Evolutionary conservation across 2,113 vertebrate species (phyloP).

Genomic region (Calidris pygmaea): DNA sequence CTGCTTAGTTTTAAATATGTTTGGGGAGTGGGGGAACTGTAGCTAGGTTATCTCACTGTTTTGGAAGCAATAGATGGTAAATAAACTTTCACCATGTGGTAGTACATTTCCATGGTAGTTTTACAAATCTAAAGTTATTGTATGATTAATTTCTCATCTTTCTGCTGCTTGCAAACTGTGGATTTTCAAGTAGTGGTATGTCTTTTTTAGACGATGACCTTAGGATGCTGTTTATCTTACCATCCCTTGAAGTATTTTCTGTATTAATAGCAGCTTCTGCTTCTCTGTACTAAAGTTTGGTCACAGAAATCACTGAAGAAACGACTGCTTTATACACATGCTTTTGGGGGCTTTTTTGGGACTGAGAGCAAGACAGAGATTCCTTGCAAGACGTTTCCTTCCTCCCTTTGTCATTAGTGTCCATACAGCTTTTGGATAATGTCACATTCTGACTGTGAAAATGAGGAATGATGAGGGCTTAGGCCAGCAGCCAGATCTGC

Average conservation of each 20-base stretch:
- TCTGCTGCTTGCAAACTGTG: not conserved
- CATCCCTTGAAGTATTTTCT: not conserved
- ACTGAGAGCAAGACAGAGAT: not conserved
- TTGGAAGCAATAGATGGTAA: not conserved
- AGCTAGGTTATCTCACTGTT: not conserved
- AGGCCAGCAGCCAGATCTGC: not conserved
- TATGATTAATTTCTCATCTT: not conserved
- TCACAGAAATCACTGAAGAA: not conserved
- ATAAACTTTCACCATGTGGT: not conserved
- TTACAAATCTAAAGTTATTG: not conserved
- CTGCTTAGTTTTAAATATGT: not conserved
- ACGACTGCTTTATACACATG: accelerated
- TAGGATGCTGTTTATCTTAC: not conserved
- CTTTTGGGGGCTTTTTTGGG: not conserved
- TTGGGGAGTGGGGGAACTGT: not conserved
- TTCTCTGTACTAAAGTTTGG: not conserved
- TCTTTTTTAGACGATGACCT: not conserved
- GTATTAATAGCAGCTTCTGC: not conserved
- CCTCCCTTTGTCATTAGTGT: not conserved
- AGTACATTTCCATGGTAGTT: not conserved
- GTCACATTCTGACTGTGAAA: not conserved
- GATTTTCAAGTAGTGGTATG: not conserved
- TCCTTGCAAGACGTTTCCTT: not conserved
- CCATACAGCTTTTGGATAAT: not conserved
- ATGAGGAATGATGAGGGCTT: not conserved